Evolutionary conservation across 1,140 invertebrate species (phyloP), one percentile per base, ranked within the genome.

Genomic region (Mercenaria mercenaria): DNA sequence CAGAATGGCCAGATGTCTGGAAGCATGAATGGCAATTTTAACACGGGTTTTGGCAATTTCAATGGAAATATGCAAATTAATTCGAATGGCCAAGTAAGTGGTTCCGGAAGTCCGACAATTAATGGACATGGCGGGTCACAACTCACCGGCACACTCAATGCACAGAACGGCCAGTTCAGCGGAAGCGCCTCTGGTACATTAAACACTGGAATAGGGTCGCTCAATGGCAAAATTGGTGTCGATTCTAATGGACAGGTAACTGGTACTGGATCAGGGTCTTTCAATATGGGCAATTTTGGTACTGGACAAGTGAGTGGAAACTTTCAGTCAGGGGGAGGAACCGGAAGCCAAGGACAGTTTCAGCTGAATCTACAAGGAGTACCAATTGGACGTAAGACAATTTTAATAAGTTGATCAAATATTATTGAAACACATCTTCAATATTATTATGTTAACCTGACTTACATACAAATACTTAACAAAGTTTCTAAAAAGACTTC

Each of bases 201-300:
- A 11, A 61, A 61, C 59, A 61, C 59, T 6, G 59, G 59, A 6
- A 8, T 61, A 11, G 59, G 59, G n/a, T 61, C 59, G 6, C n/a
- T 39, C 10, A 74, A 26, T 37, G 69, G 69, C n/a, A 74, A 74
- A 37, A 41, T 74, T 29, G 39, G 39, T 11, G 69, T 74, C 26
- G 69, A 74, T 74, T 10, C 32, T 11, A 41, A 34, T 39, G 69
- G 69, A 20, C 69, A 74, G 39, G 34, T 74, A 26, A 20, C 34
- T 13, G 69, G 69, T 37, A 41, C 29, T 6, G 69, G 69, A 37
- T 20, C 34, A 29, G 69, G 69, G 11, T 39, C 69, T 29, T 39
- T 74, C 23, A 74, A 74, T 41, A 20, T 74, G 13, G 69, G 32
- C 32, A 74, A 39, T 4, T 74, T 74, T 74, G 69, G 69, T 20